Evolutionary conservation across 35 echinoderm and acorn worm genomes (phyloP).

Genomic region (Acanthaster planci): DNA sequence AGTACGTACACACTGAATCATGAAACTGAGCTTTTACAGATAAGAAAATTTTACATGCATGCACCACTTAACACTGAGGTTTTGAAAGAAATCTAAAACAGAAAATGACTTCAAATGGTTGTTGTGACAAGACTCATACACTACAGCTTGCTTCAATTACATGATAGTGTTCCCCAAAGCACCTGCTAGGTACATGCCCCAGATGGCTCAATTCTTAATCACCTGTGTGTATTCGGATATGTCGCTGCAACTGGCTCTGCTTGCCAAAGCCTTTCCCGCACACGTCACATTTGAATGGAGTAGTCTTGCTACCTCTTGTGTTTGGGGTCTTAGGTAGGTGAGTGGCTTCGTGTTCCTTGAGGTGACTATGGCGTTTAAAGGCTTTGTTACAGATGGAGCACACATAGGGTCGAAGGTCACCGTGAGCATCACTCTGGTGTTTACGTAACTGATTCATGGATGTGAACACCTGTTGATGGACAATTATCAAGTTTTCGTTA

Average conservation of each 20-base stretch:
- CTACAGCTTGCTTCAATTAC: too few species aligned
- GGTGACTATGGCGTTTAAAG: conserved; percentile 88
- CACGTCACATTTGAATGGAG: conserved; percentile 25
- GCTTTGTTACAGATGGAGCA: conserved; percentile 86
- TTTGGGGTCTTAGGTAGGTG: conserved; percentile 57
- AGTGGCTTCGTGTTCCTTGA: conserved; percentile 92
- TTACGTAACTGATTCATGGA: conserved; percentile 72
- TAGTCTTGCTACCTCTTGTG: conserved; percentile 23
- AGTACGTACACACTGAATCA: too few species aligned
- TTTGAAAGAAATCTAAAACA: too few species aligned
- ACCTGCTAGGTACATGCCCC: not conserved
- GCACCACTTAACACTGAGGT: too few species aligned
- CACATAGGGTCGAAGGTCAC: conserved; percentile 62
- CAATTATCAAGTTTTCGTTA: not conserved
- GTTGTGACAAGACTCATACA: too few species aligned
- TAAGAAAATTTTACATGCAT: too few species aligned
- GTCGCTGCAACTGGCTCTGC: conserved; percentile 86
- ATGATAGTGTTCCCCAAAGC: not conserved
- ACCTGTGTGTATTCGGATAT: conserved; percentile 92
- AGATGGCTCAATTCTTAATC: not conserved
- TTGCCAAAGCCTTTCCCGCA: conserved; percentile 86
- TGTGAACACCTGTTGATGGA: conserved; percentile 64
- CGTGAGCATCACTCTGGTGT: conserved; percentile 80
- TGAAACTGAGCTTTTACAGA: too few species aligned
- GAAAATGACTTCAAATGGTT: too few species aligned